phyloP scores from a whole-genome alignment of 2,797 vertebrate species.

The Siniperca scherzeri region DNA sequence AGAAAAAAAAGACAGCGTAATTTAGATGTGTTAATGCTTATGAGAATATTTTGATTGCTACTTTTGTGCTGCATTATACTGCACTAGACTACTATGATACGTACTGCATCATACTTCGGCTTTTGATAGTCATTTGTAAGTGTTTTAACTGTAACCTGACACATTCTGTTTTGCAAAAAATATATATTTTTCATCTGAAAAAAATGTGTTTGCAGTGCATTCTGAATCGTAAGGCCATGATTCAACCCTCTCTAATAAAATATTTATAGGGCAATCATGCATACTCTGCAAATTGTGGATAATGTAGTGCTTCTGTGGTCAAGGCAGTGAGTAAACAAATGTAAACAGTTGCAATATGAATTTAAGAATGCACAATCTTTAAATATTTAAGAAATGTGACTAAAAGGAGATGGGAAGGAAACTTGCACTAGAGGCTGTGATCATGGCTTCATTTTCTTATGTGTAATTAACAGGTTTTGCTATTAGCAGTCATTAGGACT shows the following conservation, averaged over 20 bases:
- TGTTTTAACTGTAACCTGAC: not conserved
- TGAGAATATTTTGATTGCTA: not conserved
- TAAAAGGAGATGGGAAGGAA: not conserved
- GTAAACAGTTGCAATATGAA: slow-evolving; percentile 41
- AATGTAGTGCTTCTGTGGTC: slow-evolving; percentile 43
- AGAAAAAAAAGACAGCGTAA: not conserved
- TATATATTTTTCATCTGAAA: slow-evolving; percentile 7
- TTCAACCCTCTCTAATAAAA: slow-evolving; percentile 58
- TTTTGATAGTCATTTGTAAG: not conserved
- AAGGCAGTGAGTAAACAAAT: slow-evolving; percentile 63
- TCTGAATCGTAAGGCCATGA: slow-evolving; percentile 39
- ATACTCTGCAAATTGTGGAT: slow-evolving; percentile 53
- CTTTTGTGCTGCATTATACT: not conserved
- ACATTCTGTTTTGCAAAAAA: slow-evolving; percentile 3
- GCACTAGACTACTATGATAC: not conserved
- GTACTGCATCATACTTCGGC: not conserved
- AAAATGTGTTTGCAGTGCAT: slow-evolving; percentile 21
- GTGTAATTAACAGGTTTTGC: not conserved
- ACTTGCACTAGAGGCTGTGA: not conserved
- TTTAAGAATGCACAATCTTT: slow-evolving; percentile 30
- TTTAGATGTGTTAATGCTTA: not conserved
- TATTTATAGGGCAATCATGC: slow-evolving; percentile 58
- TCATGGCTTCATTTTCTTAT: not conserved
- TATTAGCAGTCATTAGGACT: not conserved
- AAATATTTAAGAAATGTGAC: slow-evolving; percentile 7